These are phyloP conservation scores for Bellardia bayeri DNA, from an alignment of 2,888 invertebrate genomes.

Conservation along the genomic window DNA sequence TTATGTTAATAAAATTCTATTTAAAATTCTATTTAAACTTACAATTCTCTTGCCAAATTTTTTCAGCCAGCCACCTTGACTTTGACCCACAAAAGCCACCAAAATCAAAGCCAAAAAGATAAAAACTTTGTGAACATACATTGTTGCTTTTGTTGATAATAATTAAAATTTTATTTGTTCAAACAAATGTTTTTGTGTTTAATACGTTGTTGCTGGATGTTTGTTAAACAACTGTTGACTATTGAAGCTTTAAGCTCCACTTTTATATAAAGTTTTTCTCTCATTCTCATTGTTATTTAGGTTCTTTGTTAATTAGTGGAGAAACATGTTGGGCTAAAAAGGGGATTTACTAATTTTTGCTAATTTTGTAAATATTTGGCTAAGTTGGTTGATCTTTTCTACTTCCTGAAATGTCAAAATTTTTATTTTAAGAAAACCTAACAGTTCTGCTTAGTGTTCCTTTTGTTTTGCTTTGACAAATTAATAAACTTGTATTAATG, in stretches of 20 bases:
- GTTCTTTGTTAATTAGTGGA: background rate
- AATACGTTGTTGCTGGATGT: background rate
- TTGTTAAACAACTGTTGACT: constrained; percentile 8
- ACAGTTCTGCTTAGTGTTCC: too few relatives aligned
- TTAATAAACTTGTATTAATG: too few relatives aligned
- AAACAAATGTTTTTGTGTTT: constrained; percentile 11
- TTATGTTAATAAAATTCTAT: background rate
- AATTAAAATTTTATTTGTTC: background rate
- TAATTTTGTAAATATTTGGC: too few relatives aligned
- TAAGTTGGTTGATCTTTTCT: too few relatives aligned
- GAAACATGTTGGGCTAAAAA: too few relatives aligned
- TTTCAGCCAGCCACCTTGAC: constrained; percentile 75
- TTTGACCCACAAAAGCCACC: constrained; percentile 72
- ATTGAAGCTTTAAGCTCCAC: constrained; percentile 12
- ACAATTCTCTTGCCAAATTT: constrained; percentile 77
- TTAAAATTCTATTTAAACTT: constrained; percentile 39
- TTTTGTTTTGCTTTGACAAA: too few relatives aligned
- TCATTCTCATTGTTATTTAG: background rate
- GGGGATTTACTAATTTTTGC: too few relatives aligned
- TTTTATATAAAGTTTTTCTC: constrained; percentile 3
- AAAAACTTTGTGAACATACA: constrained; percentile 76
- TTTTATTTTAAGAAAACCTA: too few relatives aligned
- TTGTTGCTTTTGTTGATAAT: constrained; percentile 41
- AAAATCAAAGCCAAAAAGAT: constrained; percentile 72
- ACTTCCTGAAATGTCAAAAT: too few relatives aligned